phyloP scores from a whole-genome alignment of 2,888 invertebrate species.

The Drosophila niveifrons region DNA sequence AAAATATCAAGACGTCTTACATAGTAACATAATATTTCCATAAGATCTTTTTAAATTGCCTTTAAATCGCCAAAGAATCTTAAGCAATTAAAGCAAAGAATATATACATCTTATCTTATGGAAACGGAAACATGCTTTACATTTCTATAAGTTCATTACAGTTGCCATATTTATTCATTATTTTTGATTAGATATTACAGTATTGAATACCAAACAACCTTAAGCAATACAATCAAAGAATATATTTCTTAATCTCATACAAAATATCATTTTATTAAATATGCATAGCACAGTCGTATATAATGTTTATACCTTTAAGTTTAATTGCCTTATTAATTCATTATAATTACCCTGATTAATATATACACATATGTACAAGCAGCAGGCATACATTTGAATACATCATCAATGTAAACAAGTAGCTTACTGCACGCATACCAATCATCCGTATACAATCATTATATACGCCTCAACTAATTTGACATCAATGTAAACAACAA shows the following conservation, averaged over 20 bases:
- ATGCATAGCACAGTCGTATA: background rate
- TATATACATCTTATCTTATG: background rate
- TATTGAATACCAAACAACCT: background rate
- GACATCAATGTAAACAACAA: conserved; percentile 17
- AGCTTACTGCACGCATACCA: background rate
- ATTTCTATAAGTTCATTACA: background rate
- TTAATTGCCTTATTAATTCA: background rate
- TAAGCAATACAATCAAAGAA: background rate
- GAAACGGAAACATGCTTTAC: background rate
- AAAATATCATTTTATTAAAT: conserved; percentile 1
- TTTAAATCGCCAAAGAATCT: background rate
- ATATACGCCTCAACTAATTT: conserved; percentile 1
- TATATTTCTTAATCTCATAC: background rate
- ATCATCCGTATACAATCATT: conserved; percentile 12
- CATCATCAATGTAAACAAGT: conserved; percentile 6
- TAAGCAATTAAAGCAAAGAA: background rate
- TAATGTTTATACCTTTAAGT: background rate
- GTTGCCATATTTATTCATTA: background rate
- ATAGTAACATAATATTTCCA: too few species aligned
- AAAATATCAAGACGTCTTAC: too few species aligned
- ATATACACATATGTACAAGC: background rate
- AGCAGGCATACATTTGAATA: background rate
- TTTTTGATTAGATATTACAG: background rate
- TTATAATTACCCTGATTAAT: background rate
- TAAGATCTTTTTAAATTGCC: too few species aligned